Base-by-base conservation (phyloP, 2,888 invertebrate species). In the Eupelmus urozonus region DNA sequence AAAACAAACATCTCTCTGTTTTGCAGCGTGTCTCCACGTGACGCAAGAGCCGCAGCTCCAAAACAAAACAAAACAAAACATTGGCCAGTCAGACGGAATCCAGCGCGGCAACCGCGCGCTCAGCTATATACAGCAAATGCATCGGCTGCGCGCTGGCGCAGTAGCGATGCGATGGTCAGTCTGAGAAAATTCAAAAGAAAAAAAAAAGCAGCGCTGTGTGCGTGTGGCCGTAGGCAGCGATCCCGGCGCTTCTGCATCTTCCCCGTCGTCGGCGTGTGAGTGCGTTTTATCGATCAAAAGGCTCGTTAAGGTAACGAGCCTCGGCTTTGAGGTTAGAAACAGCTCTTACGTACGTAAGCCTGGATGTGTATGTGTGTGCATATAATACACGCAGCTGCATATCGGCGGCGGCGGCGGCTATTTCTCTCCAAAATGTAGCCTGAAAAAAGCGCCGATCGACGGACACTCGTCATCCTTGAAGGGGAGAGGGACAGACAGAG, bases 261-360 rank as follows among this genome's bases (percentile, higher is more conserved):
- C 29, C 40, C 16, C 57, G 23, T 66, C 11, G 18, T 42, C 72
- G 53, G 55, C 16, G 34, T 34, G 53, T 16, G 63, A 20, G 53
- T 53, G 72, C 42, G 11, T 66, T 57, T 74, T 74, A 74, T 74
- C 65, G 73, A 74, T 74, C 57, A 74, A 74, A 74, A 74, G 57
- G 2, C 57, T 65, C 55, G 57, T 66, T 74, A 66, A 74, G 49
- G 27, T 66, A 67, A 67, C 51, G 49, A 66, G 60, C 4, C 25
- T 63, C 18, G 13, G 2, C n/a, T 75, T 69, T 75, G 75, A 75
- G 75, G 75, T 75, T 75, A 75, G 75, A 53, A 42, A 75, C n/a
- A 16, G 7, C 59, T 45, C 53, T 23, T 42, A 55, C 27, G 34
- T 9, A 2, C 23, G 20, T 53, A 16, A 53, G 53, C 20, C 18